Conservation (phyloP, 2,888 invertebrate species). For the Drosophila melanosoma region DNA sequence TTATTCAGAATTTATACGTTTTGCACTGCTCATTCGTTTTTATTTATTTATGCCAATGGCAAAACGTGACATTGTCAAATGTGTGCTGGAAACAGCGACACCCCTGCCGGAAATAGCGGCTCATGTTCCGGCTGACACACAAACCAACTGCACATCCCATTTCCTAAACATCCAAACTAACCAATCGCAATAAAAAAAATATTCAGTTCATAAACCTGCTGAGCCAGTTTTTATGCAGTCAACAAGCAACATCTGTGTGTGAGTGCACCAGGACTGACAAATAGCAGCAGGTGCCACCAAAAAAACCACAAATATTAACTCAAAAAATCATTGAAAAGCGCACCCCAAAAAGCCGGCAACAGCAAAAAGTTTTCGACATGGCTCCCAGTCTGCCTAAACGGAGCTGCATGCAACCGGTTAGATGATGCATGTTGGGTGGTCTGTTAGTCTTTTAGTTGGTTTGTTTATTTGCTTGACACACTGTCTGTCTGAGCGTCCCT, state of each 20-base stretch:
- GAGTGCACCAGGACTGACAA: conserved; percentile 48
- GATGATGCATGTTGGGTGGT: conserved; percentile 4
- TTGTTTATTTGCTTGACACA: conserved; percentile 14
- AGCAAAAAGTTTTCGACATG: conserved; percentile 36
- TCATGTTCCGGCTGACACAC: conserved; percentile 7
- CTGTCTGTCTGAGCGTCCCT: conserved; percentile 24
- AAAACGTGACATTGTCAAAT: conserved; percentile 77
- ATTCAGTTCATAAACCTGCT: conserved; percentile 58
- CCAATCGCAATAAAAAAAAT: conserved; percentile 23
- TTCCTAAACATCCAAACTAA: conserved; percentile 28
- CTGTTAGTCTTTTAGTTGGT: conserved; percentile 25
- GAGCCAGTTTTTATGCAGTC: conserved; percentile 54
- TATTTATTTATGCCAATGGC: conserved; percentile 68
- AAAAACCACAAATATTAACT: conserved; percentile 44
- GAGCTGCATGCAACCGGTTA: conserved; percentile 44
- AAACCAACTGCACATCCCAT: background rate
- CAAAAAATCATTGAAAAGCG: conserved; percentile 37
- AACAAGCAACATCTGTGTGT: conserved; percentile 19
- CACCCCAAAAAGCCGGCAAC: conserved; percentile 37
- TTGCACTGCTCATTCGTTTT: conserved; percentile 40
- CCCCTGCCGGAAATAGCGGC: conserved; percentile 46
- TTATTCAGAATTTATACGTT: conserved; percentile 62
- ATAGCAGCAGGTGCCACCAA: conserved; percentile 65
- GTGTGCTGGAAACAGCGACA: conserved; percentile 26
- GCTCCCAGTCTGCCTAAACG: conserved; percentile 47